phyloP scores from a whole-genome alignment of 2,888 invertebrate species.

The Cyclophora punctaria region DNA sequence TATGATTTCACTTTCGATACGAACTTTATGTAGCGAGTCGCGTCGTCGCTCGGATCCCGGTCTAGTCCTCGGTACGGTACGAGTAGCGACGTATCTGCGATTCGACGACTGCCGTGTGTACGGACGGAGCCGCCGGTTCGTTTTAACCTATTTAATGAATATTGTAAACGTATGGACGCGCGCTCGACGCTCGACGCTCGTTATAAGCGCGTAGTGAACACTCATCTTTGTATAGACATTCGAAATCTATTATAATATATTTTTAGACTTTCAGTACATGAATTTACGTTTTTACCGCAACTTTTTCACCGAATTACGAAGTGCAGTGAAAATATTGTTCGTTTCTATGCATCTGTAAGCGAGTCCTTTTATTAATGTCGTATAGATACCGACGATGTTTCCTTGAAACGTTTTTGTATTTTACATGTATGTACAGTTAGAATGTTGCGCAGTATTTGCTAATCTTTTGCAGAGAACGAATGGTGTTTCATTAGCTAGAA shows the following conservation, averaged over 20 bases:
- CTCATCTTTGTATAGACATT: slow-evolving; percentile 73
- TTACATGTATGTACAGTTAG: slow-evolving; percentile 69
- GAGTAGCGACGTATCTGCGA: slow-evolving; percentile 28
- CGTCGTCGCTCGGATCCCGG: slow-evolving; percentile 11
- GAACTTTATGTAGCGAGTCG: slow-evolving; percentile 39
- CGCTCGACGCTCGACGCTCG: slow-evolving; percentile 41
- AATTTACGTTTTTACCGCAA: slow-evolving; percentile 69
- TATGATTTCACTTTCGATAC: slow-evolving; percentile 46
- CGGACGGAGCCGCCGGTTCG: slow-evolving; percentile 34
- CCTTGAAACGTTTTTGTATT: slow-evolving; percentile 48
- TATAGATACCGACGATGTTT: slow-evolving; percentile 49
- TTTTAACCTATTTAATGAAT: slow-evolving; percentile 49
- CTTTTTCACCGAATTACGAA: slow-evolving; percentile 66
- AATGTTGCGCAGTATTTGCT: slow-evolving; percentile 61
- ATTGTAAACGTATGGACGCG: slow-evolving; percentile 50
- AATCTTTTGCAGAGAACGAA: slow-evolving; percentile 57
- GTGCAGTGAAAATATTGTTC: slow-evolving; percentile 61
- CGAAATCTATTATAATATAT: slow-evolving; percentile 73
- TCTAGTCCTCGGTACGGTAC: slow-evolving; percentile 37
- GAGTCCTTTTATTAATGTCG: slow-evolving; percentile 59
- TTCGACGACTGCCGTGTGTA: slow-evolving; percentile 28
- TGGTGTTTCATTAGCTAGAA: slow-evolving; percentile 66
- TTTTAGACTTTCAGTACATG: slow-evolving; percentile 73
- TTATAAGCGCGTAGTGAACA: slow-evolving; percentile 59
- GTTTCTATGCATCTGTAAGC: slow-evolving; percentile 61